phyloP scores from a whole-genome alignment of 2,797 vertebrate genomes.

The Gymnoscopelus microlampas region DNA sequence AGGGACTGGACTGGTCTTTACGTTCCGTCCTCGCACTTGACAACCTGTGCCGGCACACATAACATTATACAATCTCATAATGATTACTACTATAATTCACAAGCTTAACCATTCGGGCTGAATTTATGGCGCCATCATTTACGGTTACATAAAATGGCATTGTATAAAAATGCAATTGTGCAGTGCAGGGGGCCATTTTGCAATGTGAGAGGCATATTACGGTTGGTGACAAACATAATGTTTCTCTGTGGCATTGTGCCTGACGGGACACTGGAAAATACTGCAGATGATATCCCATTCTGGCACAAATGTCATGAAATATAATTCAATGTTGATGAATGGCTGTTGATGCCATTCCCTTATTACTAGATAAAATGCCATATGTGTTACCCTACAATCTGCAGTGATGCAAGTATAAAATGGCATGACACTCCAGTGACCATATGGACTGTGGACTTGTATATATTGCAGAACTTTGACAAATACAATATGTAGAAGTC shows the following conservation, averaged over 20 bases:
- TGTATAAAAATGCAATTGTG: slow-evolving; percentile 76
- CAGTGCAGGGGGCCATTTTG: slow-evolving; percentile 66
- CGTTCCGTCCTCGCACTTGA: slow-evolving; percentile 53
- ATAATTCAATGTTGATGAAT: slow-evolving; percentile 45
- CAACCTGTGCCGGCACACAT: slow-evolving; percentile 69
- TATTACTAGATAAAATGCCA: slow-evolving; percentile 19
- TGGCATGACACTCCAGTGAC: slow-evolving; percentile 9
- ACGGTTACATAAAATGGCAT: slow-evolving; percentile 72
- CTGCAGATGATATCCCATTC: slow-evolving; percentile 48
- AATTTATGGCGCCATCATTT: slow-evolving; percentile 74
- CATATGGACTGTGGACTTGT: slow-evolving; percentile 3
- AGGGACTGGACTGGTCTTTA: slow-evolving; percentile 36
- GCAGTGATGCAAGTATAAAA: slow-evolving; percentile 1
- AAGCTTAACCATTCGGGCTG: slow-evolving; percentile 72
- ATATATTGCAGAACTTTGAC: not conserved
- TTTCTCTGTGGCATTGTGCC: slow-evolving; percentile 55
- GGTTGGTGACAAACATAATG: slow-evolving; percentile 69
- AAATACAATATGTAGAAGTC: too few species aligned
- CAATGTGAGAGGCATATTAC: slow-evolving; percentile 64
- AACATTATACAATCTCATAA: slow-evolving; percentile 71
- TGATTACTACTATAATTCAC: slow-evolving; percentile 77
- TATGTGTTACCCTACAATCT: slow-evolving; percentile 26
- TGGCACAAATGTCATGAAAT: slow-evolving; percentile 32
- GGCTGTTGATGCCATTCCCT: slow-evolving; percentile 22
- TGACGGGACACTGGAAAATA: slow-evolving; percentile 53